Evolutionary conservation across 2,888 invertebrate genomes (phyloP), one percentile per base, ranked within the genome.

Genomic region (Lagria hirta): DNA sequence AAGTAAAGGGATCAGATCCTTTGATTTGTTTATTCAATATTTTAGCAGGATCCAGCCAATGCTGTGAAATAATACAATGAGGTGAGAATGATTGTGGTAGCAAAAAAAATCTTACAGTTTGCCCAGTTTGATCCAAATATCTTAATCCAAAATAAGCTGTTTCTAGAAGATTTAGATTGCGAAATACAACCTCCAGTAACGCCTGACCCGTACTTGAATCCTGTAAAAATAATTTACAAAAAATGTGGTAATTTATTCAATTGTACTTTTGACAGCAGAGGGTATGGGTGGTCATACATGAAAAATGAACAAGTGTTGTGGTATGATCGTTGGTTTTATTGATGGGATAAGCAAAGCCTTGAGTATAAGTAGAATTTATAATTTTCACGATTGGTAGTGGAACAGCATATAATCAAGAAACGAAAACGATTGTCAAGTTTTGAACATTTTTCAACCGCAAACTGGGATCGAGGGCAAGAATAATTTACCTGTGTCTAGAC

Each of bases 141-240:
- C 96, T 83, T 30, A 97, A 81, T 34, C 97, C 96, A 72, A 97
- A 97, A 74, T 96, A 97, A 51, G 94, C 91, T 34, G 95, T 95
- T 75, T 97, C 96, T 68, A 95, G 76, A 43, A 97, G 81, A 75
- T 96, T 95, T 60, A 97, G 79, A 70, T 95, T 91, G 58, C 88
- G 82, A 73, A 91, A 95, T 33, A 95, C 93, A 56, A 91, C 86
- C 70, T 96, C 95, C 66, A 96, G 74, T 55, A 97, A 74, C 55
- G 87, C 87, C 71, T 96, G 94, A 10, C 96, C 97, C 20, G 83
- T 80, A 66, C 85, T 88, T 69, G 88, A 88, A 73, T 90, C 89
- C 93, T 96, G 83, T 58, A 60, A 64, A 58, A 55, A 60, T 32
- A 48, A 41, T 24, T 12, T 15, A 7, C 5, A 11, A 29, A 20